Conservation (phyloP, 2,888 invertebrate genomes). For the Trachelus iudaicus region DNA sequence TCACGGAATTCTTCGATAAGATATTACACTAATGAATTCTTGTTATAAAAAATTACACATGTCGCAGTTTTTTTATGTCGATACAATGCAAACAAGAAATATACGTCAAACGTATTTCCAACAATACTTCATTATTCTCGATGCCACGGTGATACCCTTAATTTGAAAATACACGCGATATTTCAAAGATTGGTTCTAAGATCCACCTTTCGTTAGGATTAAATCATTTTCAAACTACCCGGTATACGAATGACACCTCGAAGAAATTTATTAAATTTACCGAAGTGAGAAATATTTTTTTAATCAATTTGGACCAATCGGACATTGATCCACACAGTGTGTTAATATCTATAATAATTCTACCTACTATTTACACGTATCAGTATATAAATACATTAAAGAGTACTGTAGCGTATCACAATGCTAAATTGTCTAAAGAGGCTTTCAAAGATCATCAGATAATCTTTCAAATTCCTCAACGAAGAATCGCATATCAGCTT, state of each 20-base stretch:
- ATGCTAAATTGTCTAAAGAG: neutral
- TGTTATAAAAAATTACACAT: neutral
- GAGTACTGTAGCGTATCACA: neutral
- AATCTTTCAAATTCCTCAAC: slow-evolving; percentile 88
- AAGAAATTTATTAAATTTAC: neutral
- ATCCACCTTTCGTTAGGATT: neutral
- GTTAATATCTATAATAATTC: neutral
- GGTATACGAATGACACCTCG: neutral
- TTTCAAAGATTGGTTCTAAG: neutral
- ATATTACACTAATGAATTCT: neutral
- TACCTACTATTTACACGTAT: neutral
- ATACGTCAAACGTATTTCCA: neutral
- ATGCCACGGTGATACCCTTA: neutral
- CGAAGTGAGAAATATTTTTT: neutral
- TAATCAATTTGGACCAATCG: neutral
- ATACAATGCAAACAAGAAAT: neutral
- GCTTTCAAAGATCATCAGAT: slow-evolving; percentile 74
- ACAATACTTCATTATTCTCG: neutral
- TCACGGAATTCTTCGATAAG: neutral
- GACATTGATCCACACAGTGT: neutral
- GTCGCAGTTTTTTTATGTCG: neutral
- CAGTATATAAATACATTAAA: neutral
- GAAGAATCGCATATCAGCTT: slow-evolving; percentile 87
- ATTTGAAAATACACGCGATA: neutral
- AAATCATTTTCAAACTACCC: neutral